These are phyloP conservation scores for Muscicapa adusta DNA, from an alignment of 2,113 vertebrate genomes.

Conservation along the genomic window DNA sequence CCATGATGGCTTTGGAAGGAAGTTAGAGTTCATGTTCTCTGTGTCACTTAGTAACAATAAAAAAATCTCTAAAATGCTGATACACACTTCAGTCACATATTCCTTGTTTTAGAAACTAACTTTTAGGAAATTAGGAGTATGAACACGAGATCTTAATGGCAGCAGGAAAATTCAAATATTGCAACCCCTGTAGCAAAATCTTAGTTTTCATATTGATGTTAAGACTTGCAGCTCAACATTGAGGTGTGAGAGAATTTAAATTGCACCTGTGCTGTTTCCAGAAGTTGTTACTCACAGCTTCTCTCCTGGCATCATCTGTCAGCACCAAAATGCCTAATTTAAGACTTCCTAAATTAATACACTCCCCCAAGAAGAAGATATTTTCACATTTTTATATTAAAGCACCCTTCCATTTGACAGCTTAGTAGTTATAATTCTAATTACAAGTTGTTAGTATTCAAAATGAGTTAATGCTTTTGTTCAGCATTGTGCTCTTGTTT, in stretches of 20 bases:
- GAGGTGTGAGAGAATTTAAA: background rate
- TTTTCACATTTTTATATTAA: background rate
- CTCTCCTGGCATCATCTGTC: background rate
- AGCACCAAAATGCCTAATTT: background rate
- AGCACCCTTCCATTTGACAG: background rate
- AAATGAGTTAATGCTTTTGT: background rate
- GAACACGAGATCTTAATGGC: background rate
- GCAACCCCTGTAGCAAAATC: background rate
- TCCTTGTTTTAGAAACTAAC: background rate
- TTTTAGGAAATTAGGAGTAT: background rate
- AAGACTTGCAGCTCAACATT: rapidly evolving
- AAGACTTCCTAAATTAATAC: background rate
- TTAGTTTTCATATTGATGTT: background rate
- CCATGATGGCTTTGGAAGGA: background rate
- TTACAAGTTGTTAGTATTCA: background rate
- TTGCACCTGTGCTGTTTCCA: background rate
- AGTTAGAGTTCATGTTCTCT: background rate
- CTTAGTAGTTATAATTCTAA: background rate
- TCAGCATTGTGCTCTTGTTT: background rate
- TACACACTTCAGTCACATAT: rapidly evolving
- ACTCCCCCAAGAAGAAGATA: background rate
- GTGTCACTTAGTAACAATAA: background rate
- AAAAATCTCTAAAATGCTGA: background rate
- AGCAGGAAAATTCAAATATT: background rate
- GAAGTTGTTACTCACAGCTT: background rate